Evolutionary conservation across 2,113 vertebrate genomes (phyloP).

Genomic region (Labeo catla): DNA sequence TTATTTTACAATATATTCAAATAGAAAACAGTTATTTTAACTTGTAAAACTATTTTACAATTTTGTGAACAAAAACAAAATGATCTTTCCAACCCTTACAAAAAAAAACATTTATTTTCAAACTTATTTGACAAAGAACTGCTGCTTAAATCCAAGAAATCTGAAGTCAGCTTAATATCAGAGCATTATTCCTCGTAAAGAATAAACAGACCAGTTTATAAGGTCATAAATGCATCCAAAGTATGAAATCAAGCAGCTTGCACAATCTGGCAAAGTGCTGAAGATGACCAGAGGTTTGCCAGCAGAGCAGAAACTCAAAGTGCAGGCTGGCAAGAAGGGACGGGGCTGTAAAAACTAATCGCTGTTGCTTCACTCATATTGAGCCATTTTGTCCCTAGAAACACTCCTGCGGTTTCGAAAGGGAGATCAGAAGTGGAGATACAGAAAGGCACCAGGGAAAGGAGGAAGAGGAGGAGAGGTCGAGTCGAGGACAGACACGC

Average conservation of each 20-base stretch:
- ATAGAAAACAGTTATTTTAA: too few species aligned
- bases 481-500: not conserved
- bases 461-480: constrained; percentile 26
- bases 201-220: constrained; percentile 31
- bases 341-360: constrained; percentile 28
- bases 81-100: not conserved
- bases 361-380: constrained; percentile 52
- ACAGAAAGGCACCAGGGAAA: not conserved
- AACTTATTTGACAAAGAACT: not conserved
- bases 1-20: too few species aligned
- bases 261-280: constrained; percentile 60
- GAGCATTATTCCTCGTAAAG: not conserved
- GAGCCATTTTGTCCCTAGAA: constrained; percentile 50
- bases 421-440: constrained; percentile 34
- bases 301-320: constrained; percentile 39
- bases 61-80: too few species aligned
- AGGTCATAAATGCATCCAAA: constrained; percentile 28
- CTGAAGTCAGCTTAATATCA: not conserved
- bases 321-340: constrained; percentile 31
- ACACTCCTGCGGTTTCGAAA: constrained; percentile 40
- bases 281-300: constrained; percentile 33
- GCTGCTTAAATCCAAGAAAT: not conserved
- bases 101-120: not conserved
- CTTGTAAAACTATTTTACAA: not conserved
- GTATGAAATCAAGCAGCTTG: constrained; percentile 44